phyloP scores from a whole-genome alignment of 53 echinoderm and acorn worm species.

The Apostichopus leukothele region DNA sequence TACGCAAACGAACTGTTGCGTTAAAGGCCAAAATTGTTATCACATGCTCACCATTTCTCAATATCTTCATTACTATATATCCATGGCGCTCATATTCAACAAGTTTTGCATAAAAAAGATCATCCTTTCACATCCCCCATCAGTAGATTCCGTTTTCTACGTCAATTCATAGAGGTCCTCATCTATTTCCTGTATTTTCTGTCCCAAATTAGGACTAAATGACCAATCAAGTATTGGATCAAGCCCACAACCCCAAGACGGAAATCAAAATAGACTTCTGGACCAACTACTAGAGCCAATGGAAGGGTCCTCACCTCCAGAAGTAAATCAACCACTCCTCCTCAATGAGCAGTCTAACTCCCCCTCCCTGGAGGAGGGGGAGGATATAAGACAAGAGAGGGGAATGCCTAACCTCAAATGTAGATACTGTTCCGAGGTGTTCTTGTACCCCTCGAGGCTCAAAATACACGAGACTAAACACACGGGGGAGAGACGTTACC shows the following conservation, averaged over 20 bases:
- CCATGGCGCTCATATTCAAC: no score
- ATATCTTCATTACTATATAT: no score
- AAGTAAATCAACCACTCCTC: background rate
- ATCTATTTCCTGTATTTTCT: background rate
- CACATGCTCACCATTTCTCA: no score
- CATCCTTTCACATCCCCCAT: no score
- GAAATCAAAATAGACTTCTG: background rate
- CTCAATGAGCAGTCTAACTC: background rate
- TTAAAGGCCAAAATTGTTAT: no score
- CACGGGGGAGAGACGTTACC: background rate
- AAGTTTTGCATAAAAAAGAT: no score
- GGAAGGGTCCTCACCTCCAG: background rate
- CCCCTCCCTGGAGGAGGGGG: background rate
- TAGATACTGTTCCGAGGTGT: constrained; percentile 10
- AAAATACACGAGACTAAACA: constrained; percentile 41
- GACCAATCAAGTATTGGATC: background rate
- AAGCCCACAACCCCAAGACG: background rate
- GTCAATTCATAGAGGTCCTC: background rate
- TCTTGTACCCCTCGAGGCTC: constrained; percentile 22
- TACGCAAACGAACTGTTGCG: no score
- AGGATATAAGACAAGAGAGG: background rate
- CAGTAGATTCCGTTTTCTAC: no score
- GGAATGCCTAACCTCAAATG: background rate
- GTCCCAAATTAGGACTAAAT: constrained; percentile 29
- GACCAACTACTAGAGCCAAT: background rate